phyloP scores from a whole-genome alignment of 1,140 invertebrate species.

The Drosophila sp. region DNA sequence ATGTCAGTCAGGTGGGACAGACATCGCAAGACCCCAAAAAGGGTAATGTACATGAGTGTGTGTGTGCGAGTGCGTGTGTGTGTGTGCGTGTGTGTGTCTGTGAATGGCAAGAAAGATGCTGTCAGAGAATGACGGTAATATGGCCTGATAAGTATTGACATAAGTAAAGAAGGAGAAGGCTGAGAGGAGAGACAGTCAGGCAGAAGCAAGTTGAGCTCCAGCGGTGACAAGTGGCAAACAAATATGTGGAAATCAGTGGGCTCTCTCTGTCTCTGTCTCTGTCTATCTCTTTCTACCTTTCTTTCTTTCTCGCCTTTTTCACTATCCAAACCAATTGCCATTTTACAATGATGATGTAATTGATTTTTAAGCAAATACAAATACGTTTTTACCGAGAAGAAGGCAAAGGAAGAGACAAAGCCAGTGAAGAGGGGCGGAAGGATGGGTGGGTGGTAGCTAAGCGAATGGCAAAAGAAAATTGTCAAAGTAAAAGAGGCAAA shows the following conservation, averaged over 20 bases:
- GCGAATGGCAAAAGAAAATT: constrained; percentile 46
- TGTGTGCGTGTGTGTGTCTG: too few relatives aligned
- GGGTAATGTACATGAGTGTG: neutral
- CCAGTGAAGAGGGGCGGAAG: constrained; percentile 6
- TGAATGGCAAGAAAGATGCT: constrained; percentile 7
- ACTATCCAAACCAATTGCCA: constrained; percentile 63
- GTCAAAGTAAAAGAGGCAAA: constrained; percentile 50
- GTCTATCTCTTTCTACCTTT: neutral
- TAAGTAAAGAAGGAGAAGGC: constrained; percentile 30
- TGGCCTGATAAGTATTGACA: constrained; percentile 75
- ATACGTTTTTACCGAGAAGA: constrained; percentile 58
- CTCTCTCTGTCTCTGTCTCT: neutral
- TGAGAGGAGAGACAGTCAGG: neutral
- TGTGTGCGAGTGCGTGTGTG: too few relatives aligned
- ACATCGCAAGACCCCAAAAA: neutral
- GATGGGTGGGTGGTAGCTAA: neutral
- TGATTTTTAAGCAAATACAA: constrained; percentile 82
- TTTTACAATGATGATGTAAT: constrained; percentile 81
- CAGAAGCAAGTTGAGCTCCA: neutral
- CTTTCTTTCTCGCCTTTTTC: constrained; percentile 33
- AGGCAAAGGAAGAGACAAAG: constrained; percentile 5
- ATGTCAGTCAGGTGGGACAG: constrained; percentile 56
- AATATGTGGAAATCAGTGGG: constrained; percentile 33
- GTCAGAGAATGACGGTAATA: constrained; percentile 69
- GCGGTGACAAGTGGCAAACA: constrained; percentile 19